Evolutionary conservation across 2,888 invertebrate genomes (phyloP).

Genomic region (Drosophila mettleri): DNA sequence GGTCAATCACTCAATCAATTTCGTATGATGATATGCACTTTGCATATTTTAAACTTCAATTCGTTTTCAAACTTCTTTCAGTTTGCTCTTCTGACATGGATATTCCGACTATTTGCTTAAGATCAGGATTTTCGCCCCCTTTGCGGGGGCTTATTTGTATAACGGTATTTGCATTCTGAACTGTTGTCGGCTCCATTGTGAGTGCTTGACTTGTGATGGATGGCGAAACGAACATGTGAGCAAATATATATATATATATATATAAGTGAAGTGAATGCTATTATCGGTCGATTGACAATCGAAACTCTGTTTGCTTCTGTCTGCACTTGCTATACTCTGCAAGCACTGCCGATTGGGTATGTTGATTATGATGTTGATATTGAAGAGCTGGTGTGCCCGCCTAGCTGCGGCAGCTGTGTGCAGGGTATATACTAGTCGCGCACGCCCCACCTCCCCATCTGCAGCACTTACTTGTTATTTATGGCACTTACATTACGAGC

Average conservation of each 20-base stretch:
- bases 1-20: not conserved
- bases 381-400: too few relatives aligned
- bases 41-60: too few relatives aligned
- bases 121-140: not conserved
- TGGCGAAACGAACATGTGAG: slow-evolving; percentile 7
- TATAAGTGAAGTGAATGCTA: slow-evolving; percentile 28
- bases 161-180: not conserved
- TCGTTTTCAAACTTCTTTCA: not conserved
- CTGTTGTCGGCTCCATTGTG: not conserved
- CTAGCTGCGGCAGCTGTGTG: not conserved
- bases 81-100: not conserved
- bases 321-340: slow-evolving; percentile 11
- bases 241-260: not conserved
- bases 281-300: slow-evolving; percentile 50
- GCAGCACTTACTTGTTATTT: slow-evolving; percentile 49
- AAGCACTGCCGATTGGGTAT: not conserved
- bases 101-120: slow-evolving; percentile 9
- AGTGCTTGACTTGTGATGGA: slow-evolving; percentile 10
- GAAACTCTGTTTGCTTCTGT: slow-evolving; percentile 15
- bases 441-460: not conserved
- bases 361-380: not conserved
- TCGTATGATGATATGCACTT: not conserved
- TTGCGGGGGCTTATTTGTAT: not conserved
- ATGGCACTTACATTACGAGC: slow-evolving; percentile 54
- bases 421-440: not conserved